These are phyloP conservation scores for Misgurnus anguillicaudatus DNA, from an alignment of 2,113 vertebrate genomes.

Conservation along the genomic window DNA sequence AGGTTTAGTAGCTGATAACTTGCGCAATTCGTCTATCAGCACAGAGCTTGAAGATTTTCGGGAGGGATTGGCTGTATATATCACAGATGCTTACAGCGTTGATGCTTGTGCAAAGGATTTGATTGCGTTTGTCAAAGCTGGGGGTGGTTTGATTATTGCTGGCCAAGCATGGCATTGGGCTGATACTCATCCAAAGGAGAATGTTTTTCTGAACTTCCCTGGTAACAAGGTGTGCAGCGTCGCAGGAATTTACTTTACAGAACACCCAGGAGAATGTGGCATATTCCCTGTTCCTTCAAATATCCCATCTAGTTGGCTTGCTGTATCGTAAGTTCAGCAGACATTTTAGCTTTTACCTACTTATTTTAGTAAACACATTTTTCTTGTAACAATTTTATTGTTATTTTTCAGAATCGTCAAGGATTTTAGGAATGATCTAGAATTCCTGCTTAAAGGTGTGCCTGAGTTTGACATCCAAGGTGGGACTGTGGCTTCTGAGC, in stretches of 20 bases:
- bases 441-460: constrained; percentile 68
- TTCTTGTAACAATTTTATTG: not conserved
- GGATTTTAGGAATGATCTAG: constrained; percentile 72
- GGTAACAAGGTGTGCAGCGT: constrained; percentile 86
- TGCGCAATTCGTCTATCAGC: constrained; percentile 59
- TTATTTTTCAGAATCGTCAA: constrained; percentile 62
- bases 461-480: constrained; percentile 67
- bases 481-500: constrained; percentile 59
- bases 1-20: constrained; percentile 68
- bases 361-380: not conserved
- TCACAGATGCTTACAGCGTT: constrained; percentile 76
- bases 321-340: constrained; percentile 76
- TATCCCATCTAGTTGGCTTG: constrained; percentile 80
- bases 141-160: constrained; percentile 84
- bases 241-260: constrained; percentile 85
- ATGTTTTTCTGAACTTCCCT: constrained; percentile 76
- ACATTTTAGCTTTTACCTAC: not conserved
- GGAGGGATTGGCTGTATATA: constrained; percentile 70
- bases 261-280: constrained; percentile 65
- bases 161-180: constrained; percentile 88
- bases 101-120: constrained; percentile 62
- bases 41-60: constrained; percentile 64
- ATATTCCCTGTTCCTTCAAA: constrained; percentile 74
- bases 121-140: constrained; percentile 77
- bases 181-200: constrained; percentile 66